Evolutionary conservation across 2,113 vertebrate genomes (phyloP).

Genomic region (Aegotheles bennettii): DNA sequence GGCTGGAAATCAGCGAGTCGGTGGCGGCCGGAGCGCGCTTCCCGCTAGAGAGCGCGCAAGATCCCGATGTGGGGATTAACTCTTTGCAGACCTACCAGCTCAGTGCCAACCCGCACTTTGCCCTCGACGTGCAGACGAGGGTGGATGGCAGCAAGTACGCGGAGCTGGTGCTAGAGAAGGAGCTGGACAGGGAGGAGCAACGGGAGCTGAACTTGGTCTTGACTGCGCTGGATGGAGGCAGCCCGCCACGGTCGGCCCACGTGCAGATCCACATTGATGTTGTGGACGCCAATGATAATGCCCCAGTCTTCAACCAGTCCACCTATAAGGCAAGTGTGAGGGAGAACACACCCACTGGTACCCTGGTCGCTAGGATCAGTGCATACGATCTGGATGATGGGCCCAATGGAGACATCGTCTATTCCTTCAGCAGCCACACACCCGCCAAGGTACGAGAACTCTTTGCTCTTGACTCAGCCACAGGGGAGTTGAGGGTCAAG

Average conservation of each 20-base stretch:
- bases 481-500: slow-evolving; percentile 72
- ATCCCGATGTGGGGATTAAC: slow-evolving; percentile 80
- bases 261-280: slow-evolving; percentile 68
- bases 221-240: slow-evolving; percentile 74
- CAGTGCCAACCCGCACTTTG: slow-evolving; percentile 74
- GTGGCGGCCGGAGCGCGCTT: slow-evolving; percentile 74
- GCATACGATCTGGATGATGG: slow-evolving; percentile 80
- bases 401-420: slow-evolving; percentile 75
- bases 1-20: slow-evolving; percentile 78
- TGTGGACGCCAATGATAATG: slow-evolving; percentile 75
- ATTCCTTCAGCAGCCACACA: slow-evolving; percentile 77
- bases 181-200: slow-evolving; percentile 74
- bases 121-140: slow-evolving; percentile 71
- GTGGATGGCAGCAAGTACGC: slow-evolving; percentile 76
- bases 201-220: slow-evolving; percentile 63
- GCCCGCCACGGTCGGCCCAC: slow-evolving; percentile 62
- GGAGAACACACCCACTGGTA: slow-evolving; percentile 62
- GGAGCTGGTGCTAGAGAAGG: slow-evolving; percentile 72
- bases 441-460: slow-evolving; percentile 68
- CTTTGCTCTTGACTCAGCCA: slow-evolving; percentile 66
- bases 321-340: slow-evolving; percentile 68
- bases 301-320: slow-evolving; percentile 75
- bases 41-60: slow-evolving; percentile 80
- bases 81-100: slow-evolving; percentile 80
- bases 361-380: slow-evolving; percentile 58